A percentile compares a stretch with the other conserved stretches of the same genome.
Evolutionary conservation across 2,113 vertebrate genomes (phyloP).

Genomic region (Percopsis transmontana): DNA sequence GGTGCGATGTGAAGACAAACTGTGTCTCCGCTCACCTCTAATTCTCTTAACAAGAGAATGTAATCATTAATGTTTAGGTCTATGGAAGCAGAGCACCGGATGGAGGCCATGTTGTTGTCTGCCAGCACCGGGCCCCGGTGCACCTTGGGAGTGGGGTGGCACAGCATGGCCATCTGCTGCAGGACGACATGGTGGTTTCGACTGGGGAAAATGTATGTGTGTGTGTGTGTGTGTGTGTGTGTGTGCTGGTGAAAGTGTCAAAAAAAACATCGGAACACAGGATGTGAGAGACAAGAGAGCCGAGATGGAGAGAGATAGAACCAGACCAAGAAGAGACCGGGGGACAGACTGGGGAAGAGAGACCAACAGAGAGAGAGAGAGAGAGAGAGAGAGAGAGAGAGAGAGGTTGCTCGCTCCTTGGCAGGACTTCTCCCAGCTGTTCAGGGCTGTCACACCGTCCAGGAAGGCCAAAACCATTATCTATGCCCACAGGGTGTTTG

Average conservation of each 20-base stretch:
- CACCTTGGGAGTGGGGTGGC: slow-evolving; percentile 49
- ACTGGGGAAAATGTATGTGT: slow-evolving; percentile 2
- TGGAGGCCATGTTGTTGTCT: slow-evolving; percentile 37
- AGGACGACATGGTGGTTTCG: slow-evolving; percentile 18
- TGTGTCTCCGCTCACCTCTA: too few relatives aligned
- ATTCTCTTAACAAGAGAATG: too few relatives aligned
- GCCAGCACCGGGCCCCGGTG: slow-evolving; percentile 41
- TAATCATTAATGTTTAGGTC: too few relatives aligned
- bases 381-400: background rate
- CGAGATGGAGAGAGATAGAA: background rate
- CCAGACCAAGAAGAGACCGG: background rate
- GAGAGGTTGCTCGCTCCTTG: slow-evolving; percentile 34
- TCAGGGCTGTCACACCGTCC: slow-evolving; percentile 53
- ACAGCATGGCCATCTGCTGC: slow-evolving; percentile 54
- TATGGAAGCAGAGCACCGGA: background rate
- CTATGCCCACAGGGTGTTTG: slow-evolving; percentile 13
- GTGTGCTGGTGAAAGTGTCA: background rate
- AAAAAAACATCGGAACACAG: background rate
- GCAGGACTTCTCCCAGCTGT: slow-evolving; percentile 54
- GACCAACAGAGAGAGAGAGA: background rate
- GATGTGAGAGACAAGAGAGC: background rate
- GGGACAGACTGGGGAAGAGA: background rate
- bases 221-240: slow-evolving; percentile 10
- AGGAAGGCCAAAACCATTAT: slow-evolving; percentile 52
- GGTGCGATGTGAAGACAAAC: too few relatives aligned